Conservation (phyloP, 2,888 invertebrate species). For the Mesorhabditis spiculigera region DNA sequence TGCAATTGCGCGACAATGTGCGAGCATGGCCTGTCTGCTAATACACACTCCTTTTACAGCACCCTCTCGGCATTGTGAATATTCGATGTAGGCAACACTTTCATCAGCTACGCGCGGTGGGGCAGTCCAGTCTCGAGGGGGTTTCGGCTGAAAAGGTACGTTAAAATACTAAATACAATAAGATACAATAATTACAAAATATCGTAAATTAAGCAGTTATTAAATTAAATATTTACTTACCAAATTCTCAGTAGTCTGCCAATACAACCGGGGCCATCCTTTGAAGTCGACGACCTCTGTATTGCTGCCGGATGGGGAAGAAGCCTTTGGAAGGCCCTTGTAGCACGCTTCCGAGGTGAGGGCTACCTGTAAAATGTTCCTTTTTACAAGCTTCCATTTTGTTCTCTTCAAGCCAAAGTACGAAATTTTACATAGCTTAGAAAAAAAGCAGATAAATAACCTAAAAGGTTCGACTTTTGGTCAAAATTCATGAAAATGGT, state of each 20-base stretch:
- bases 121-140: conserved; percentile 93
- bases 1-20: conserved; percentile 90
- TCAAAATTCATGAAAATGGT: too few species aligned
- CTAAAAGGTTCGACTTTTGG: too few species aligned
- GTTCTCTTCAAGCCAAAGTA: too few species aligned
- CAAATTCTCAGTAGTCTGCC: conserved; percentile 91
- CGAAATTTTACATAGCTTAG: too few species aligned
- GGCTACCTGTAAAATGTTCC: conserved; percentile 63
- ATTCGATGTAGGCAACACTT: conserved; percentile 92
- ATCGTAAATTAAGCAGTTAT: background rate
- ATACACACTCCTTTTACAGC: conserved; percentile 82
- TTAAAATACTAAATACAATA: conserved; percentile 1
- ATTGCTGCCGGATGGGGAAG: conserved; percentile 26
- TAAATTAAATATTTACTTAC: conserved; percentile 17
- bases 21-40: conserved; percentile 87
- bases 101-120: conserved; percentile 88
- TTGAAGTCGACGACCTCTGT: conserved; percentile 39
- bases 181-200: background rate
- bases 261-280: conserved; percentile 62
- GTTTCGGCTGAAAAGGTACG: conserved; percentile 68
- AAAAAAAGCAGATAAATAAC: too few species aligned
- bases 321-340: conserved; percentile 77
- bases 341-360: conserved; percentile 95
- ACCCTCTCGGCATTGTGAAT: conserved; percentile 66
- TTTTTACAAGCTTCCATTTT: too few species aligned